phyloP scores from a whole-genome alignment of 1,140 invertebrate genomes.

The Tetraneura akinire region DNA sequence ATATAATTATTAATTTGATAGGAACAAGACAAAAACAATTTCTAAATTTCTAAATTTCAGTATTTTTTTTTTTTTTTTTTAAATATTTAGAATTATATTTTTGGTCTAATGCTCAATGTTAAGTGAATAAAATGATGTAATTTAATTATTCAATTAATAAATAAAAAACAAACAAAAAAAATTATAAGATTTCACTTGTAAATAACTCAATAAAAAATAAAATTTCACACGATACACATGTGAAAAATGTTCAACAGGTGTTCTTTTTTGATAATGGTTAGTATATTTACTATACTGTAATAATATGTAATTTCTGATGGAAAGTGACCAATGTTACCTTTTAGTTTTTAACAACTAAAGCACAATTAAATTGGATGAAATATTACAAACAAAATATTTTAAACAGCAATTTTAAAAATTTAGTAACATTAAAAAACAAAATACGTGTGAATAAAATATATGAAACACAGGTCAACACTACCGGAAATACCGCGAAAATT shows the following conservation, averaged over 20 bases:
- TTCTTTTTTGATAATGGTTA: conserved; percentile 19
- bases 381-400: conserved; percentile 28
- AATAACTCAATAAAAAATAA: neutral
- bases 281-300: conserved; percentile 40
- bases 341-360: conserved; percentile 40
- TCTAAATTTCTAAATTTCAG: neutral
- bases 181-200: neutral
- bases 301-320: neutral
- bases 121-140: neutral
- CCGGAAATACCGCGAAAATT: conserved; percentile 44
- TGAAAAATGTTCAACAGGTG: conserved; percentile 1
- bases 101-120: neutral
- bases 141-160: conserved; percentile 3
- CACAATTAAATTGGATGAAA: conserved; percentile 8
- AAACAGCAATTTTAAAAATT: conserved; percentile 18
- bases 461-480: conserved; percentile 23
- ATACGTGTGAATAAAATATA: conserved; percentile 13
- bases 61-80: neutral
- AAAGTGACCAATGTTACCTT: neutral
- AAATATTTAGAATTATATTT: conserved; percentile 32
- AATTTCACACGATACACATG: neutral
- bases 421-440: conserved; percentile 10
- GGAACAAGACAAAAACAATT: conserved; percentile 1
- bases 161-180: neutral
- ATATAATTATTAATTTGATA: neutral